Evolutionary conservation across 2,797 vertebrate genomes (phyloP), one percentile per base, ranked within the genome.

Genomic region (Vipera latastei): DNA sequence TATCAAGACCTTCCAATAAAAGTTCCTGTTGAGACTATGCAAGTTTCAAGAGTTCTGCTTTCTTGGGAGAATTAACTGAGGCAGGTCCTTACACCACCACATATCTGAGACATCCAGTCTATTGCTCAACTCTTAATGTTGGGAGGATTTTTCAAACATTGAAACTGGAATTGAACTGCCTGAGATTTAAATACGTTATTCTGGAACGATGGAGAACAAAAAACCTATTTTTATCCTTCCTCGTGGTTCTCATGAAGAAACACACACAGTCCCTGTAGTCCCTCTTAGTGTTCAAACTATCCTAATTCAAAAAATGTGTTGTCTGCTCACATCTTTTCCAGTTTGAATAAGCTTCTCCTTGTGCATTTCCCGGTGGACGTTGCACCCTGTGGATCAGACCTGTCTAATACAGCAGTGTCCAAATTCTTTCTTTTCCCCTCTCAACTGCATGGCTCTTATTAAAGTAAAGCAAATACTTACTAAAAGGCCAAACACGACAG

Each of bases 401-500:
- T 20, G 8, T 83, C 8, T 11, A 18, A 9, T 51, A 12, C 6
- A 13, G 2, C 8, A 22, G 3, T 4, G 2, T 11, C 32, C 51
- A 88, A 9, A 57, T 9, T 53, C 13, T 48, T 44, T 3, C 1
- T 22, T 63, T 28, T 0, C 59, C 22, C 69, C 32, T 55, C 53
- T n/a, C 20, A 0, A 28, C 53, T 12, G 2, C 57, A 5, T 0
- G 1, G 18, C 4, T 13, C 38, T 65, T 86, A 38, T 28, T 6
- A 90, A 6, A 14, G 4, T 3, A 32, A 57, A n/a, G 4, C 18
- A 12, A 65, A 4, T 6, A 97, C 98, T 97, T 96, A 99, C 99
- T 98, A 99, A 94, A 94, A 99, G 98, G 22, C 99, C 99, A 94
- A 99, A 99, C 55, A 99, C 96, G 22, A 99, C 98, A 0, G 99